Evolutionary conservation across 2,888 invertebrate species (phyloP), one percentile per base, ranked within the genome.

Genomic region (Nematopogon swammerdamellus): DNA sequence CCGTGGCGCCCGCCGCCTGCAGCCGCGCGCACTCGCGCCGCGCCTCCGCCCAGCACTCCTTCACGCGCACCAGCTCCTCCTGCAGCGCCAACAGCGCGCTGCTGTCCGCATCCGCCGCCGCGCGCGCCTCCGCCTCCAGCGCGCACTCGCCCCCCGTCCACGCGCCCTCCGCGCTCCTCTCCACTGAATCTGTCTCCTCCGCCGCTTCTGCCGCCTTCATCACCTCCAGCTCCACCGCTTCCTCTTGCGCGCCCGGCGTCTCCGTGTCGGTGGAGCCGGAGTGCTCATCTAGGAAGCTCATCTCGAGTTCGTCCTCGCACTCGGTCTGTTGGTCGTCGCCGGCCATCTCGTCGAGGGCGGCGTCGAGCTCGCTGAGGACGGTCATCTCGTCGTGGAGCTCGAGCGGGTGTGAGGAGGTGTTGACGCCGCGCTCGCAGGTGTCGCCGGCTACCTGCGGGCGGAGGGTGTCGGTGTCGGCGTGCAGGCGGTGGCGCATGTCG

Each of bases 21-120:
- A 89, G 70, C 49, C 81, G 75, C 50, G 83, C 74, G 58, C 85
- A 84, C 59, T 88, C 88, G 19, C 81, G 83, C 58, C 80, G 74
- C 51, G 82, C 85, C 57, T 82, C 81, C 52, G 86, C 85, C 77
- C 86, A 91, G 57, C 86, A 82, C 65, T 89, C 87, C 63, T 89
- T 90, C 54, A 91, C 81, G 47, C 85, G 76, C 50, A 87, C 85
- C 58, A 91, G 71, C 67, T 91, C 89, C 64, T 89, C 88, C 63
- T 88, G 87, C 19, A 89, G 72, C 60, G 84, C 82, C 60, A 82
- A 80, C 60, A 87, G 67, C 62, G 83, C 73, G 20, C 86, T 83
- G 60, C 74, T 72, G 56, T 72, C 72, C 55, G 76, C 55, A 54
- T 69, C 70, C 54, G 64, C 65, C 54, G 64, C 70, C 57, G 70